Evolutionary conservation across 1,140 invertebrate genomes (phyloP).

Genomic region (Paralvinella palmiformis): DNA sequence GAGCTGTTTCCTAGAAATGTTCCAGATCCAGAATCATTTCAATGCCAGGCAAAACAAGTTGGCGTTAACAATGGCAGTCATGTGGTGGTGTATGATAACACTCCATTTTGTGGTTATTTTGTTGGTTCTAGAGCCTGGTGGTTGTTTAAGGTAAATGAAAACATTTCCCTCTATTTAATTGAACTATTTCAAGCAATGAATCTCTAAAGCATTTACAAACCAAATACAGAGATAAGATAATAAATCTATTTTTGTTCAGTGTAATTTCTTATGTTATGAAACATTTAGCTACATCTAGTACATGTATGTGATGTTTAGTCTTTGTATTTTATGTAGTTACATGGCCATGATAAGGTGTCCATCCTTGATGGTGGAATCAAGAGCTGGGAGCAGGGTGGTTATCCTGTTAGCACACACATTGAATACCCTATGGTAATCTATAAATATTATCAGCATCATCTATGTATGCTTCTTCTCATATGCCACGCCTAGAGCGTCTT

Average conservation of each 20-base stretch:
- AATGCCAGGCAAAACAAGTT: constrained; percentile 25
- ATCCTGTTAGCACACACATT: background rate
- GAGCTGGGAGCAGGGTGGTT: too few relatives aligned
- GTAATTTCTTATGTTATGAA: too few relatives aligned
- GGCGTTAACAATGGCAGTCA: constrained; percentile 34
- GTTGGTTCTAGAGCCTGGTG: constrained; percentile 29
- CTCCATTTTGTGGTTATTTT: constrained; percentile 24
- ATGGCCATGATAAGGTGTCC: too few relatives aligned
- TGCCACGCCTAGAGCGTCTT: background rate
- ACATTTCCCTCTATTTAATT: too few relatives aligned
- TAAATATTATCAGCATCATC: background rate
- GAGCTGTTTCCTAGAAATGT: constrained; percentile 29
- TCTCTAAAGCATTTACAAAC: too few relatives aligned
- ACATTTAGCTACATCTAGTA: too few relatives aligned
- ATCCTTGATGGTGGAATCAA: too few relatives aligned
- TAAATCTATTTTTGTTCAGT: too few relatives aligned
- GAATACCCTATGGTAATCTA: background rate
- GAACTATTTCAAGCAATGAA: too few relatives aligned
- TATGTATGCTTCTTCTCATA: background rate
- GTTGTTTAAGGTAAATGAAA: constrained; percentile 36
- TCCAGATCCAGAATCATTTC: constrained; percentile 25
- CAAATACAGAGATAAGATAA: too few relatives aligned
- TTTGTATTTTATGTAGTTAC: too few relatives aligned
- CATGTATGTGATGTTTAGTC: too few relatives aligned
- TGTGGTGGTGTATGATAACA: constrained; percentile 34